phyloP scores from a whole-genome alignment of 2,888 invertebrate species.

The Philhelius pedissequus region DNA sequence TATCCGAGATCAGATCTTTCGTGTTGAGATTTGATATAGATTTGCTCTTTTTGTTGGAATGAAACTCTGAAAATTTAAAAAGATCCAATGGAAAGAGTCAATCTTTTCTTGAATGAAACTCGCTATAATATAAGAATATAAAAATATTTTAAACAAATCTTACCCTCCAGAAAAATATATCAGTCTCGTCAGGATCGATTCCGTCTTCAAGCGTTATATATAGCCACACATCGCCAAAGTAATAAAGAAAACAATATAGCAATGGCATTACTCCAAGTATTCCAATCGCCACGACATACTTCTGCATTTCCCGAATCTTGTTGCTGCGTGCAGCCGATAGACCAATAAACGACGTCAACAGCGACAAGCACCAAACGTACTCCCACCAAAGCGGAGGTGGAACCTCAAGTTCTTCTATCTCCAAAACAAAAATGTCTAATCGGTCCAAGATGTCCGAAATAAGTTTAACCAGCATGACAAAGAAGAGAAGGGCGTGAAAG shows the following conservation, averaged over 20 bases:
- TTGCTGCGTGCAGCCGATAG: constrained; percentile 92
- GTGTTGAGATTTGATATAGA: too few relatives aligned
- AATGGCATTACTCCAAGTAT: constrained; percentile 90
- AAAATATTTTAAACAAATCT: constrained; percentile 51
- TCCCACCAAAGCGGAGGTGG: constrained; percentile 92
- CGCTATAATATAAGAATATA: too few relatives aligned
- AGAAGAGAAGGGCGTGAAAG: constrained; percentile 93
- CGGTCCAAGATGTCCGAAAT: constrained; percentile 94
- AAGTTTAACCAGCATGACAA: constrained; percentile 94
- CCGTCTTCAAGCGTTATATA: constrained; percentile 83
- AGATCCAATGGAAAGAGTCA: too few relatives aligned
- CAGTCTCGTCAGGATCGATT: constrained; percentile 83
- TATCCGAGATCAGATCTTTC: too few relatives aligned
- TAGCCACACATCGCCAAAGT: constrained; percentile 90
- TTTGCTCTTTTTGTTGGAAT: too few relatives aligned
- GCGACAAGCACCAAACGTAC: constrained; percentile 93
- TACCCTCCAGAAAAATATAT: constrained; percentile 91
- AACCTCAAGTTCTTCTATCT: constrained; percentile 95
- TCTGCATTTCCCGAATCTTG: constrained; percentile 86
- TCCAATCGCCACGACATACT: constrained; percentile 89
- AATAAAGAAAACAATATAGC: constrained; percentile 89
- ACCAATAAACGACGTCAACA: constrained; percentile 90
- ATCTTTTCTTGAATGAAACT: too few relatives aligned
- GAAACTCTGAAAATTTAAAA: too few relatives aligned
- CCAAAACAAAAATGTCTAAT: constrained; percentile 95